phyloP scores from a whole-genome alignment of 1,140 invertebrate species.

The Cydia amplana region DNA sequence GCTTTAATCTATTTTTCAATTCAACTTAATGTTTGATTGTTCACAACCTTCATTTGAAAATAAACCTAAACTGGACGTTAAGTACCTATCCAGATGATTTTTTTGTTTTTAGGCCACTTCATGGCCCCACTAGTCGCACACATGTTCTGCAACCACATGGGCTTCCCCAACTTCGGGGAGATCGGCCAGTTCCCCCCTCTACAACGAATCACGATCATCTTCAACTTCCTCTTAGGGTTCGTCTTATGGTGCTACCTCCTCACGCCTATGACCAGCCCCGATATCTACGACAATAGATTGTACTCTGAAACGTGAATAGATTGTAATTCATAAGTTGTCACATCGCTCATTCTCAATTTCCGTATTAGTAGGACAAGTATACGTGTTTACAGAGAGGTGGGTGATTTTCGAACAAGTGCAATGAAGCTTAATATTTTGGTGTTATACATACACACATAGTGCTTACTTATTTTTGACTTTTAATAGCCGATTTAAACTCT shows the following conservation, averaged over 20 bases:
- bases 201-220: constrained; percentile 82
- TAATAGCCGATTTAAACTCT: too few species aligned
- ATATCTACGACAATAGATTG: constrained; percentile 86
- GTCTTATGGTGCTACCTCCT: constrained; percentile 88
- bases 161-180: constrained; percentile 93
- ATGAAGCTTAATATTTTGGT: too few species aligned
- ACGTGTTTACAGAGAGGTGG: not conserved
- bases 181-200: constrained; percentile 84
- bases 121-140: constrained; percentile 93
- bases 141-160: constrained; percentile 98
- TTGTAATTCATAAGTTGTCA: not conserved
- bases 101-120: constrained; percentile 86
- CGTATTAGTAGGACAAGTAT: not conserved
- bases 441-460: too few species aligned
- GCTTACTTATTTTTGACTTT: too few species aligned
- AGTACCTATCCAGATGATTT: not conserved
- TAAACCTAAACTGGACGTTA: too few species aligned
- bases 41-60: too few species aligned
- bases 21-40: too few species aligned
- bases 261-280: constrained; percentile 88
- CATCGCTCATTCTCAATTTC: not conserved
- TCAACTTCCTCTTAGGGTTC: constrained; percentile 88
- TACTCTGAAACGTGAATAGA: constrained; percentile 60
- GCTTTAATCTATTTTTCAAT: too few species aligned
- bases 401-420: not conserved